A percentile compares a stretch with the other conserved stretches of the same genome.
Conservation (phyloP, 2,797 vertebrate genomes). For the Cyprinella venusta region DNA sequence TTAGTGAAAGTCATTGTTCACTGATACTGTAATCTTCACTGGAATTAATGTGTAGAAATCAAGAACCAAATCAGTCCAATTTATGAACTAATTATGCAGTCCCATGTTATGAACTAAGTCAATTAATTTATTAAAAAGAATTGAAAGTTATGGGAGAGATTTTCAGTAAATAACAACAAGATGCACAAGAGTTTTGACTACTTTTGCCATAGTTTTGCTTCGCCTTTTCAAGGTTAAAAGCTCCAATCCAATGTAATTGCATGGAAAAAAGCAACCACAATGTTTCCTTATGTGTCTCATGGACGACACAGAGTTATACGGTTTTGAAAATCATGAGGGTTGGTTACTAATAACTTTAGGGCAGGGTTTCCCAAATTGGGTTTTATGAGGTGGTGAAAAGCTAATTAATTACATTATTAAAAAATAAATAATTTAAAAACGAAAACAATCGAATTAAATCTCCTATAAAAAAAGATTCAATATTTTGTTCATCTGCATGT, state of each 20-base stretch:
- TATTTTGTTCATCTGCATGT: background rate
- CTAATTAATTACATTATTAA: background rate
- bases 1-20: background rate
- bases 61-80: background rate
- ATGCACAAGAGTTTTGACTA: background rate
- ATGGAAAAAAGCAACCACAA: background rate
- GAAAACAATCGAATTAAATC: background rate
- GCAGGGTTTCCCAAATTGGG: background rate
- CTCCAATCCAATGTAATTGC: background rate
- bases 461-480: background rate
- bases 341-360: background rate
- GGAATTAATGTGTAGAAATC: background rate
- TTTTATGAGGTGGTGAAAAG: background rate
- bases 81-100: background rate
- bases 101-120: background rate
- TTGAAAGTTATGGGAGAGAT: background rate
- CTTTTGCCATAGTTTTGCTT: background rate
- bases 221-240: background rate
- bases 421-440: background rate
- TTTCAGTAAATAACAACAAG: background rate
- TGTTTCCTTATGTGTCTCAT: background rate
- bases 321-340: background rate
- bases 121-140: background rate
- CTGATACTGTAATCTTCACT: background rate
- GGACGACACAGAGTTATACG: background rate